Conservation (phyloP, 1,140 invertebrate species). For the Camponotus vicinus region DNA sequence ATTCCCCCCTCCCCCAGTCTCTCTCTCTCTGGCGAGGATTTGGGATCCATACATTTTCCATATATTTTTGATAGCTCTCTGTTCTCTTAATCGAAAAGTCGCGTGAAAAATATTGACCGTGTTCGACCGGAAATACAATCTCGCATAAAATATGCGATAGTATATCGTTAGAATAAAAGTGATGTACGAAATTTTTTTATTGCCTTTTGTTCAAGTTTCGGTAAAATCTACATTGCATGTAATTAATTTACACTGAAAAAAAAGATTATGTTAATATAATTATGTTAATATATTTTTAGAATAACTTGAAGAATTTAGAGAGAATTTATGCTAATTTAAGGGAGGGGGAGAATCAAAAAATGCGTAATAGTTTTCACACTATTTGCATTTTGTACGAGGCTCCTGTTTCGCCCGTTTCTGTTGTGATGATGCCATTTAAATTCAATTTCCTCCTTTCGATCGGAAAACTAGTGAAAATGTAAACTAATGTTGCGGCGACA, state of each 20-base stretch:
- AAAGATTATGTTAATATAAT: too few species aligned
- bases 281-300: not conserved
- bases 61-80: slow-evolving; percentile 41
- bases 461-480: slow-evolving; percentile 10
- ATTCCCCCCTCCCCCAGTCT: not conserved
- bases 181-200: too few species aligned
- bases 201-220: too few species aligned
- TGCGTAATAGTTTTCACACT: not conserved
- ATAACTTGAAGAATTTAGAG: not conserved
- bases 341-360: not conserved
- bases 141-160: not conserved
- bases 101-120: slow-evolving; percentile 48
- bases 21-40: slow-evolving; percentile 6
- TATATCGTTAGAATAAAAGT: not conserved
- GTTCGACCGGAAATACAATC: not conserved
- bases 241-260: too few species aligned
- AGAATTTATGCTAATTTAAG: not conserved
- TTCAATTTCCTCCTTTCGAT: slow-evolving; percentile 27
- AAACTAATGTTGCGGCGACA: slow-evolving; percentile 14
- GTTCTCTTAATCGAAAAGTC: slow-evolving; percentile 32
- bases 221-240: too few species aligned
- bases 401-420: not conserved
- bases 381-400: not conserved
- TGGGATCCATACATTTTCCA: slow-evolving; percentile 18
- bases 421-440: not conserved